Conservation (phyloP, 2,888 invertebrate species). For the Polyploca ridens region DNA sequence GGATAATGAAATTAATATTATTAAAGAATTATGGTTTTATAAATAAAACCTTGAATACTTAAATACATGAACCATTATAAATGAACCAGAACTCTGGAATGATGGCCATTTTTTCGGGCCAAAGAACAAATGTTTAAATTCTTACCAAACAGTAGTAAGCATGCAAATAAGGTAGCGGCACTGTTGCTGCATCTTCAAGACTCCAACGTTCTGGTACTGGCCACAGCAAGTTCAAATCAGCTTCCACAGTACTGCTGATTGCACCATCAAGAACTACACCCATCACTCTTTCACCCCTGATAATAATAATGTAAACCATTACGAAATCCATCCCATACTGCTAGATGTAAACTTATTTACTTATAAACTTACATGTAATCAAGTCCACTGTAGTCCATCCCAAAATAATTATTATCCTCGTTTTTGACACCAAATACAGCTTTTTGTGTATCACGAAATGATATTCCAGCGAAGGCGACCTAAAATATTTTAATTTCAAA, state of each 20-base stretch:
- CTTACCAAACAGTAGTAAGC: constrained; percentile 63
- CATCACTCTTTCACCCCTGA: constrained; percentile 84
- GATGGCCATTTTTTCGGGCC: no score
- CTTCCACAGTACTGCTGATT: constrained; percentile 81
- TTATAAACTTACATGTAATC: constrained; percentile 44
- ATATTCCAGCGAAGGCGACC: constrained; percentile 54
- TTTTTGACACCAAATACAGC: constrained; percentile 28
- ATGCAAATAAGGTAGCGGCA: constrained; percentile 85
- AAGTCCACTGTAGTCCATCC: constrained; percentile 61
- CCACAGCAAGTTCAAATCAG: constrained; percentile 84
- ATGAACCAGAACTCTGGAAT: no score
- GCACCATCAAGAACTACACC: constrained; percentile 83
- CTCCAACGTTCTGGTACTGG: constrained; percentile 88
- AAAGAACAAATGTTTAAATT: constrained; percentile 6
- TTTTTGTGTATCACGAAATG: constrained; percentile 43
- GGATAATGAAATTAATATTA: no score
- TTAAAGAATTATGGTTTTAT: no score
- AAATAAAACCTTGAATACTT: no score
- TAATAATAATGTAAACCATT: constrained; percentile 7
- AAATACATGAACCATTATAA: no score
- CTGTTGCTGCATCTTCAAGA: constrained; percentile 89
- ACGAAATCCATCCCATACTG: background rate
- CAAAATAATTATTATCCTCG: constrained; percentile 33
- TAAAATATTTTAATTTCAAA: constrained; percentile 24
- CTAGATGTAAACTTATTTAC: background rate